phyloP scores from a whole-genome alignment of 2,113 vertebrate species.

The Dicrurus megarhynchus region DNA sequence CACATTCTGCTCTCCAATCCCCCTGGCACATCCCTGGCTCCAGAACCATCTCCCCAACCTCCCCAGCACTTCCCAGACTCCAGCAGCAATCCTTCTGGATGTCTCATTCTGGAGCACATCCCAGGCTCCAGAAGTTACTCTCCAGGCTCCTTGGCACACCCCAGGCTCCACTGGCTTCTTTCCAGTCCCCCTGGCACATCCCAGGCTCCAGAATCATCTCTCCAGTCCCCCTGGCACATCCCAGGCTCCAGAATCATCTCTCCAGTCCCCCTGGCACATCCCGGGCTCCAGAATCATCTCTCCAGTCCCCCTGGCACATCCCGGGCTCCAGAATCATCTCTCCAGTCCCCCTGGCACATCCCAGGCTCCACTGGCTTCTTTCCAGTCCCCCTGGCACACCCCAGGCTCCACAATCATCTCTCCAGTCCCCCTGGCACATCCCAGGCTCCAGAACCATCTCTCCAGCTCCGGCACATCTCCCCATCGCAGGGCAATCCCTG shows the following conservation, averaged over 20 bases:
- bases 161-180: rapidly evolving
- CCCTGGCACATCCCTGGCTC: neutral
- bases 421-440: neutral
- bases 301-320: neutral
- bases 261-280: neutral
- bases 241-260: too few relatives aligned
- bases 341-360: neutral
- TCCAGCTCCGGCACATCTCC: neutral
- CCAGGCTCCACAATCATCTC: rapidly evolving
- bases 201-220: neutral
- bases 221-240: neutral
- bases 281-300: rapidly evolving
- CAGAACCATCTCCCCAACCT: neutral
- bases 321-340: neutral
- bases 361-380: too few relatives aligned
- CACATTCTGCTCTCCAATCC: rapidly evolving
- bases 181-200: neutral
- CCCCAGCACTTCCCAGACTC: too few relatives aligned
- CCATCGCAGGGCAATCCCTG: rapidly evolving
- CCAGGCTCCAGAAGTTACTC: neutral
- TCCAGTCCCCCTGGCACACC: too few relatives aligned
- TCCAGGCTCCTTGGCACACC: neutral
- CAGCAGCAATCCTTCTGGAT: neutral
- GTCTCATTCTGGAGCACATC: neutral
- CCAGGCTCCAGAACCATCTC: neutral